These are phyloP conservation scores for Acanthococcus lagerstroemiae DNA, from an alignment of 2,888 invertebrate species.

Conservation along the genomic window DNA sequence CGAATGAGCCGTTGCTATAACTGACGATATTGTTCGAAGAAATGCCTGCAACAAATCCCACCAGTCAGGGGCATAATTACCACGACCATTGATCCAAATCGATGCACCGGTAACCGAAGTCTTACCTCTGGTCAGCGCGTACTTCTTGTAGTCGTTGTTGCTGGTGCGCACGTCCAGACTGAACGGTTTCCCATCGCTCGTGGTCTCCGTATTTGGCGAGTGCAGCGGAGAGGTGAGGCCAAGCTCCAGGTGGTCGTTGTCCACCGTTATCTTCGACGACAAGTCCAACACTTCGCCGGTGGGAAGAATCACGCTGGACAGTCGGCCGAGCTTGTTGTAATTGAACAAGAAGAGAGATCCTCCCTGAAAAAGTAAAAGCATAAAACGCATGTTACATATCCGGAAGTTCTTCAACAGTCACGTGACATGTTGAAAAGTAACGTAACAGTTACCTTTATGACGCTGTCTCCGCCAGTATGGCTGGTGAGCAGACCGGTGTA, in stretches of 20 bases:
- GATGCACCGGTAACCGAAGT: too few relatives aligned
- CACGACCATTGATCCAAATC: too few relatives aligned
- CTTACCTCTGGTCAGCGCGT: slow-evolving; percentile 16
- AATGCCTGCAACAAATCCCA: slow-evolving; percentile 42
- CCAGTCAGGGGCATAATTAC: too few relatives aligned
- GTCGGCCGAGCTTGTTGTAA: slow-evolving; percentile 80
- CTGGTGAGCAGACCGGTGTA: slow-evolving; percentile 77
- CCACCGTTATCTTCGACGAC: slow-evolving; percentile 59
- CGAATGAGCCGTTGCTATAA: slow-evolving; percentile 66
- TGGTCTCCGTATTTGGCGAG: slow-evolving; percentile 27
- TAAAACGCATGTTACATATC: too few relatives aligned
- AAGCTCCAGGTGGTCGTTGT: slow-evolving; percentile 64
- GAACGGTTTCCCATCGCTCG: slow-evolving; percentile 7
- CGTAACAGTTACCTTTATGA: background rate
- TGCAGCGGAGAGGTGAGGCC: slow-evolving; percentile 50
- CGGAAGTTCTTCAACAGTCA: background rate
- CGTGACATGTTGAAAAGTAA: background rate
- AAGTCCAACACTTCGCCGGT: slow-evolving; percentile 81
- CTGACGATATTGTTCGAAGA: slow-evolving; percentile 57
- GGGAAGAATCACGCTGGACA: slow-evolving; percentile 74
- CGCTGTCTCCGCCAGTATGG: slow-evolving; percentile 54
- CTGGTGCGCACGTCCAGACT: slow-evolving; percentile 24
- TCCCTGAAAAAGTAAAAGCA: slow-evolving; percentile 47
- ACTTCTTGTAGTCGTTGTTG: slow-evolving; percentile 24
- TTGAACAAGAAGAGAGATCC: slow-evolving; percentile 82